These are phyloP conservation scores for Tragelaphus scriptus DNA, from an alignment of 2,113 vertebrate genomes.

Conservation along the genomic window DNA sequence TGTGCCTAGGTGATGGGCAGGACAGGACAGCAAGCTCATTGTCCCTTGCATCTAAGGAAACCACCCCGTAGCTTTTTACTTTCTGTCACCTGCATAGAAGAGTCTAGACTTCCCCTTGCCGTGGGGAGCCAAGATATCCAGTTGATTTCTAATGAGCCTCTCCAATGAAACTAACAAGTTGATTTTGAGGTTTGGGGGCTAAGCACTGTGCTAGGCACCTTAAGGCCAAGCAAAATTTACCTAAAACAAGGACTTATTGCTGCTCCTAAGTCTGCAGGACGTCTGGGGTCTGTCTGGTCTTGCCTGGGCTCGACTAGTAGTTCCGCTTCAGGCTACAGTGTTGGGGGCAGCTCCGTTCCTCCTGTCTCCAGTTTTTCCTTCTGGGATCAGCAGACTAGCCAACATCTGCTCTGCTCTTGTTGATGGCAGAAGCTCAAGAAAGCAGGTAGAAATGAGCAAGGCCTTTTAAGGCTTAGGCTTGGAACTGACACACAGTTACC, in stretches of 20 bases:
- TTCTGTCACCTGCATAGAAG: not conserved
- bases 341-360: not conserved
- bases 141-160: not conserved
- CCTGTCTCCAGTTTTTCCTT: not conserved
- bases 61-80: not conserved
- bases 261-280: not conserved
- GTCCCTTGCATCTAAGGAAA: not conserved
- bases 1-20: slow-evolving; percentile 48
- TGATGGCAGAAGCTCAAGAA: not conserved
- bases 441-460: not conserved
- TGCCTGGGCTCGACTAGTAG: not conserved
- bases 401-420: not conserved
- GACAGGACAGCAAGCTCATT: not conserved
- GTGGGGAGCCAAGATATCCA: not conserved
- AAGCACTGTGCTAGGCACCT: not conserved
- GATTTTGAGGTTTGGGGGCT: not conserved
- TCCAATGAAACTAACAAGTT: slow-evolving; percentile 20
- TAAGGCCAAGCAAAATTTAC: not conserved
- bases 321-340: not conserved
- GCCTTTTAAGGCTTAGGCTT: not conserved
- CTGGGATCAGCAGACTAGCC: not conserved
- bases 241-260: not conserved
- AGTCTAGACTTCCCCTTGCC: not conserved
- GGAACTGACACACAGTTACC: not conserved
- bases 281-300: not conserved